phyloP scores from a whole-genome alignment of 1,140 invertebrate genomes.

The Aphidius gifuensis region DNA sequence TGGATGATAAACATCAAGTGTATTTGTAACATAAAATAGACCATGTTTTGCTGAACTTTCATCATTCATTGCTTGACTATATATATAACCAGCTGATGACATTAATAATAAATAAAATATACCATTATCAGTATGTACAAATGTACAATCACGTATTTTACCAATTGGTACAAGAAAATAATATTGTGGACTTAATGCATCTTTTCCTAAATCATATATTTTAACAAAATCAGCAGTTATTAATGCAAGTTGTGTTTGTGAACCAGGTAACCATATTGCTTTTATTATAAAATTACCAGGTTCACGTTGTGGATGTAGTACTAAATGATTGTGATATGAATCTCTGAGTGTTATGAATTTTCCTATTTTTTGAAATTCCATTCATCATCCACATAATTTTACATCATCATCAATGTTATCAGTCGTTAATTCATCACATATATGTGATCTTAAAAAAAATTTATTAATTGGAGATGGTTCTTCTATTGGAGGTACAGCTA shows the following conservation, averaged over 20 bases:
- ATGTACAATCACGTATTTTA: conserved; percentile 91
- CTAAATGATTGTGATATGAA: conserved; percentile 86
- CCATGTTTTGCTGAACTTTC: conserved; percentile 86
- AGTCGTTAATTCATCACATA: conserved; percentile 76
- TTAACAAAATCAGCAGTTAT: conserved; percentile 97
- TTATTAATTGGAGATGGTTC: conserved; percentile 53
- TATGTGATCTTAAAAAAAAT: conserved; percentile 70
- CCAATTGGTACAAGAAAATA: conserved; percentile 93
- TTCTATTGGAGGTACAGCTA: conserved; percentile 1
- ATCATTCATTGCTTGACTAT: conserved; percentile 85
- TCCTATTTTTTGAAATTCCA: conserved; percentile 76
- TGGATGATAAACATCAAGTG: conserved; percentile 82
- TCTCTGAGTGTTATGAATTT: conserved; percentile 84
- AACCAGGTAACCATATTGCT: conserved; percentile 92
- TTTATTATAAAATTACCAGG: conserved; percentile 96
- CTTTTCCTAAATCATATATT: conserved; percentile 88
- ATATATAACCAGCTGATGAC: conserved; percentile 93
- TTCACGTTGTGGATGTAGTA: conserved; percentile 87
- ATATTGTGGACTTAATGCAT: conserved; percentile 87
- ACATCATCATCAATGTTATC: conserved; percentile 72
- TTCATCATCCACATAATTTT: conserved; percentile 83
- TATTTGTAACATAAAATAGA: conserved; percentile 96
- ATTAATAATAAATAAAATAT: conserved; percentile 84
- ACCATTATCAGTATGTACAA: conserved; percentile 78
- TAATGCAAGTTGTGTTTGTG: conserved; percentile 88